Evolutionary conservation across 2,888 invertebrate genomes (phyloP), one percentile per base, ranked within the genome.

Genomic region (Trissolcus brochymenae): DNA sequence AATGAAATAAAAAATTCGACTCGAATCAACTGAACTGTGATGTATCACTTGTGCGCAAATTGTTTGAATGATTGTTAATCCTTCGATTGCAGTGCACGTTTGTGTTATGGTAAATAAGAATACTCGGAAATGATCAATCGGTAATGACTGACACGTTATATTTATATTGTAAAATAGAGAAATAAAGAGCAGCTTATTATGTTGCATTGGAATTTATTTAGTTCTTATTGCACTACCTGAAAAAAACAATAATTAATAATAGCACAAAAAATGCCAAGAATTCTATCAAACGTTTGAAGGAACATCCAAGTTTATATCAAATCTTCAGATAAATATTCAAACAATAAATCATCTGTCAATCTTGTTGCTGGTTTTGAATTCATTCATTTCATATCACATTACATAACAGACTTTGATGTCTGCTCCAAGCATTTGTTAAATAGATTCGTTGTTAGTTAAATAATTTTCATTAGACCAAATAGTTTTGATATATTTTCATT

Each of bases 51-150:
- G 61, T 70, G 78, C 66, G 71, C 61, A 72, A 51, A 67, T 75
- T 70, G 62, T 71, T 57, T 62, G 76, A 66, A 72, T 71, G 76
- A 66, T 71, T 76, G 60, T 76, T 76, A 57, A 71, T 71, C 76
- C 70, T 76, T 76, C 70, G 76, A 61, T 76, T 72, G 65, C 55
- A 76, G 71, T 71, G 71, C 65, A 76, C 71, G 66, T 60, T 66
- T 66, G 57, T 56, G 41, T 70, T 70, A 65, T 61, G 46, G 14
- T 64, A 56, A 61, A 71, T 76, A 66, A 76, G 43, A 76, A 71
- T 76, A 76, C 59, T 76, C 67, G 76, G 65, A 76, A 76, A 76
- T 61, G 66, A 76, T 76, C 67, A 71, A 76, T 76, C 62, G 76
- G 70, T 76, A 60, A 71, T 64, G 67, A 76, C 76, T 72, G 76